Evolutionary conservation across 1,140 invertebrate species (phyloP), one percentile per base, ranked within the genome.

Genomic region (Eriosoma lanigerum): DNA sequence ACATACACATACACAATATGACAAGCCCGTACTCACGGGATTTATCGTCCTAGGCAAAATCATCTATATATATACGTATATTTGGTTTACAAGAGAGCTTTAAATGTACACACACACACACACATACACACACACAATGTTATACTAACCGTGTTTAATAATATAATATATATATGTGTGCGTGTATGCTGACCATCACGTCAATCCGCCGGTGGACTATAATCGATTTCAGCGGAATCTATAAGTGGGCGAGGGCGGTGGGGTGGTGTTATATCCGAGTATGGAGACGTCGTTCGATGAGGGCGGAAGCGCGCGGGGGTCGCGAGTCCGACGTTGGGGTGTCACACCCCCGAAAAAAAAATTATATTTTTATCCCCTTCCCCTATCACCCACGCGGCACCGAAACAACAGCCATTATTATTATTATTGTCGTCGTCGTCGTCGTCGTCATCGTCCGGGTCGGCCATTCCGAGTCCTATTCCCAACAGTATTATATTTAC

Each of bases 11-110:
- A 44, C 32, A 38, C 62, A 62, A 21, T 19, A 68, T 26, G 24
- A 29, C 66, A 68, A n/a, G 64, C 44, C 12, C 29, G 13, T 46
- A 17, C 46, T 15, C 32, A 38, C 19, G 54, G 73, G 73, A 76
- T 76, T 76, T 76, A 76, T 76, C 73, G 29, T 76, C 73, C 54
- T 76, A 76, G 73, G 48, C 73, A 60, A 76, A 76, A 60, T 32
- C 54, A 19, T 24, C 17, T 15, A 21, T 21, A 66, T 24, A 66
- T 44, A 66, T 19, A 19, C 17, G 13, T 21, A 24, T n/a, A 58
- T 52, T 32, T 52, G 52, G 50, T 58, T 19, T 24, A 56, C 29
- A 21, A 72, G 50, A 76, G 54, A 60, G 56, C 56, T 76, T 60
- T 76, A 76, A 24, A 58, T 21, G n/a, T 38, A 44, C 21, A 17